Evolutionary conservation across 2,113 vertebrate genomes (phyloP).

Genomic region (human (Homo sapiens)): GRCh38 chr3:177603501-177604000

Average conservation of each 20-base stretch:
- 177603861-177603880: conserved; percentile 19
- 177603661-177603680: conserved; percentile 65
- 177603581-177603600: conserved; percentile 79
- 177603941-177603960: no score
- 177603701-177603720: conserved; percentile 40
- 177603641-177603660: conserved; percentile 67
- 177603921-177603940: neutral
- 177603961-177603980: no score
- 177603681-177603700: conserved; percentile 73
- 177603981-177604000: no score
- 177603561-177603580: conserved; percentile 71
- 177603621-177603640: conserved; percentile 69
- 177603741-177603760: neutral
- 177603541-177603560: conserved; percentile 80
- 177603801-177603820: neutral
- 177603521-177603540: conserved; percentile 82
- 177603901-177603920: neutral
- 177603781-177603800: neutral
- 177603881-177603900: conserved; percentile 11
- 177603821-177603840: neutral
- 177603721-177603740: neutral
- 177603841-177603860: neutral
- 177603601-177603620: conserved; percentile 79
- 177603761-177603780: neutral
- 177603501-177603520: conserved; percentile 82